A percentile compares a stretch with the other conserved stretches of the same genome.
phyloP scores from a whole-genome alignment of 2,888 invertebrate species.

The Schrankia costaestrigalis region DNA sequence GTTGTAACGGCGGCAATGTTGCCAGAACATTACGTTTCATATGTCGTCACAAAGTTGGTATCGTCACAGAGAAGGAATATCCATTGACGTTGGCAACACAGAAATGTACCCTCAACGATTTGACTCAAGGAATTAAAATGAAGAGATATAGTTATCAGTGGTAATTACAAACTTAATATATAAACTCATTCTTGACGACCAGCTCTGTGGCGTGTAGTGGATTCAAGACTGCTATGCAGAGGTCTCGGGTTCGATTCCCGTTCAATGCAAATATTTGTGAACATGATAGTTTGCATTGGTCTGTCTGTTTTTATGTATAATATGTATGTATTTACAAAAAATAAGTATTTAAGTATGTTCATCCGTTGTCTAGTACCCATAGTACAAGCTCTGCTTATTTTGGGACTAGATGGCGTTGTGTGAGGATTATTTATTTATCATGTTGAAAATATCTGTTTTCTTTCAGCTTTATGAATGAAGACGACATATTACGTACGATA shows the following conservation, averaged over 20 bases:
- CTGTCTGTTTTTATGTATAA: background rate
- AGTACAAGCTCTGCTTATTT: too few species aligned
- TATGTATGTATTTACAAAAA: too few species aligned
- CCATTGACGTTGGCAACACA: slow-evolving; percentile 26
- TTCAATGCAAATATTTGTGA: background rate
- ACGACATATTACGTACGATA: background rate
- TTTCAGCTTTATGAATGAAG: background rate
- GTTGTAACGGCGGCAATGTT: slow-evolving; percentile 24
- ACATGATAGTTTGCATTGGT: background rate
- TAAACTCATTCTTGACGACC: background rate
- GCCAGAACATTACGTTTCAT: slow-evolving; percentile 15
- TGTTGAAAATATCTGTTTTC: background rate
- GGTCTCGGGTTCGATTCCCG: background rate
- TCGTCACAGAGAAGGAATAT: slow-evolving; percentile 35
- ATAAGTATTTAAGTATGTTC: too few species aligned
- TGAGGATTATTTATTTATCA: background rate
- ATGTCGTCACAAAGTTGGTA: background rate
- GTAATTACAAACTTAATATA: too few species aligned
- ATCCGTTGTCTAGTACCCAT: too few species aligned
- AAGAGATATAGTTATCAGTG: background rate
- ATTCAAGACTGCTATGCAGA: slow-evolving; percentile 7
- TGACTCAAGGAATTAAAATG: background rate
- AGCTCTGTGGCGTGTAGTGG: too few species aligned
- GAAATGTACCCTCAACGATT: background rate
- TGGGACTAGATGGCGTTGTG: background rate